Evolutionary conservation across 2,113 vertebrate genomes (phyloP).

Genomic region (Neogobius melanostomus): DNA sequence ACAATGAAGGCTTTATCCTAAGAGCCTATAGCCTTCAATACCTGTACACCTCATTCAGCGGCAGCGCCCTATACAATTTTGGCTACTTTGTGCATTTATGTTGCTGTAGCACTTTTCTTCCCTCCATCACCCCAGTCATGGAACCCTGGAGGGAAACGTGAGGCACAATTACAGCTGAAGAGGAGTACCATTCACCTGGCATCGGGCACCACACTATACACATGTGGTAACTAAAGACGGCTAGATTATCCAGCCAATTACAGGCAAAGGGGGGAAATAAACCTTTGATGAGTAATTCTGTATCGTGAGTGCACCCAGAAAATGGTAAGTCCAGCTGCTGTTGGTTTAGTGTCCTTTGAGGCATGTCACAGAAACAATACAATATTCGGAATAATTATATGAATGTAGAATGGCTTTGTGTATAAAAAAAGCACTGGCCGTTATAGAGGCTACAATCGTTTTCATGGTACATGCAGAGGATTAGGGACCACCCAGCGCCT

Average conservation of each 20-base stretch:
- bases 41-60: too few species aligned
- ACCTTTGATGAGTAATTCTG: background rate
- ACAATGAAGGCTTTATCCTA: too few species aligned
- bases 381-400: conserved; percentile 11
- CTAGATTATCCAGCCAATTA: background rate
- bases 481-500: background rate
- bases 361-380: conserved; percentile 1
- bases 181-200: conserved; percentile 13
- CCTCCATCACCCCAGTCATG: conserved; percentile 9
- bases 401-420: background rate
- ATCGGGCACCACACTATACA: background rate
- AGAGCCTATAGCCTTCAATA: too few species aligned
- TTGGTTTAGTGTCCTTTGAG: background rate
- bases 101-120: background rate
- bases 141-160: conserved; percentile 13
- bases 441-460: background rate
- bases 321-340: conserved; percentile 5
- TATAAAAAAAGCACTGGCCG: background rate
- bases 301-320: conserved; percentile 7
- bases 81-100: conserved; percentile 12
- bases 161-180: conserved; percentile 18
- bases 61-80: background rate
- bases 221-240: background rate
- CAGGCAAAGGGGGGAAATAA: background rate
- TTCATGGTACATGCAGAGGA: background rate